Conservation (phyloP, 2,797 vertebrate species). For the Lophius americanus region DNA sequence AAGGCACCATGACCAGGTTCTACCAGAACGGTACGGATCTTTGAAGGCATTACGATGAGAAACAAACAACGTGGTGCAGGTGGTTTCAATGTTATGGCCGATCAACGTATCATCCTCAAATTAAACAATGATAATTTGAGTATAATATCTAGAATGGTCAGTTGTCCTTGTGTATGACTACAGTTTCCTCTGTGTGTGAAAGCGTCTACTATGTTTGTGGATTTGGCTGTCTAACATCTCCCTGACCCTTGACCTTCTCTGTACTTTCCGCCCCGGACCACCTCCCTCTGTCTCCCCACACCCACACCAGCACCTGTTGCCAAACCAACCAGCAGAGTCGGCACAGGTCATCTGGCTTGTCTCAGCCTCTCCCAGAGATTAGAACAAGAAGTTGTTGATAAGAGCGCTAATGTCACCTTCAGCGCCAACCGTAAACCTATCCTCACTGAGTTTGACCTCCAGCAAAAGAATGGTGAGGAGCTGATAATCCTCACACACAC, state of each 20-base stretch:
- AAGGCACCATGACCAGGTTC: too few species aligned
- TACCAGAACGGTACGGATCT: too few species aligned
- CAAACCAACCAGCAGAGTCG: constrained; percentile 39
- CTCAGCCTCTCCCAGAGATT: constrained; percentile 33
- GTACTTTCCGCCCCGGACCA: constrained; percentile 28
- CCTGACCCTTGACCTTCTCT: constrained; percentile 37
- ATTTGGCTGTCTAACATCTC: constrained; percentile 37
- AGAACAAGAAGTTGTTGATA: constrained; percentile 44
- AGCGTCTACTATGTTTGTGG: background rate
- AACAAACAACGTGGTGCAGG: too few species aligned
- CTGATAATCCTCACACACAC: background rate
- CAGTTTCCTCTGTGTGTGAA: background rate
- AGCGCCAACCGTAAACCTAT: constrained; percentile 2
- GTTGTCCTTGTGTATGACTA: too few species aligned
- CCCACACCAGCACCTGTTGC: constrained; percentile 42
- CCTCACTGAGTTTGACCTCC: too few species aligned
- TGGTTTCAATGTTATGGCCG: too few species aligned
- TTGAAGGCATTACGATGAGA: too few species aligned
- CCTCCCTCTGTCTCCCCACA: background rate
- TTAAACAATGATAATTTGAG: constrained; percentile 1
- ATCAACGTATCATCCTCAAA: background rate
- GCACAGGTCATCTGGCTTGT: constrained; percentile 38
- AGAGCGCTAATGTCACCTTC: constrained; percentile 67
- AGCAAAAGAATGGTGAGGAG: background rate
- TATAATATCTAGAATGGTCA: background rate